Base-by-base conservation (phyloP, 2,113 vertebrate genomes). In the Gnathonemus longibarbis region DNA sequence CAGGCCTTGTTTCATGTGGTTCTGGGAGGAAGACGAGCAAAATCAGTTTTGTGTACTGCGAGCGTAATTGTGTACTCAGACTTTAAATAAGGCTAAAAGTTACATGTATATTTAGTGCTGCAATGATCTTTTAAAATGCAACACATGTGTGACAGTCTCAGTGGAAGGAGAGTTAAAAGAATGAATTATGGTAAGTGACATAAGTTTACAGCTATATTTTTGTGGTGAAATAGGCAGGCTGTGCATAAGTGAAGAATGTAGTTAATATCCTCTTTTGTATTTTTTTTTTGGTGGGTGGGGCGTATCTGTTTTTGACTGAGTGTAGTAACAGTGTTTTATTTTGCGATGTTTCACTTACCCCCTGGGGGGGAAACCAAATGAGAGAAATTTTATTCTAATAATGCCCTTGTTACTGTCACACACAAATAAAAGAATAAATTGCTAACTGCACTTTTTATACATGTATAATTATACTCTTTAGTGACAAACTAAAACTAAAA, bases 61-160 rank as follows among this genome's bases (percentile, higher is more conserved):
- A 70, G 86, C 27, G 70, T 87, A 87, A 87, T 50, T 87, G 84
- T 87, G 83, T 87, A 90, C 83, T 87, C 46, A 45, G 27, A 70
- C 89, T 90, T 90, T 87, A 86, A 90, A 85, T 90, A 85, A 90
- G 89, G 53, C 83, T 87, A 90, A 87, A 87, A 87, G 62, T 87
- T 87, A 62, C 56, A 39, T 74, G 62, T 87, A 87, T 87, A 90
- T 90, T 86, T 86, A 87, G 89, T 87, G 56, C 62, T 8, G 42
- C 89, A 90, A 46, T 74, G 89, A 70, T 42, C 83, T 74, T 87
- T 90, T 90, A 62, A 70, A 90, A 90, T 70, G 84, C 84, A 90
- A 90, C 83, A 74, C 58, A 87, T 62, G 84, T 87, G 89, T 66
- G 31, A 87, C 84, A 62, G 77, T 84, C 39, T 62, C 39, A 62